Evolutionary conservation across 2,113 vertebrate genomes (phyloP), one percentile per base, ranked within the genome.

Genomic region (Corydoras maculifer): DNA sequence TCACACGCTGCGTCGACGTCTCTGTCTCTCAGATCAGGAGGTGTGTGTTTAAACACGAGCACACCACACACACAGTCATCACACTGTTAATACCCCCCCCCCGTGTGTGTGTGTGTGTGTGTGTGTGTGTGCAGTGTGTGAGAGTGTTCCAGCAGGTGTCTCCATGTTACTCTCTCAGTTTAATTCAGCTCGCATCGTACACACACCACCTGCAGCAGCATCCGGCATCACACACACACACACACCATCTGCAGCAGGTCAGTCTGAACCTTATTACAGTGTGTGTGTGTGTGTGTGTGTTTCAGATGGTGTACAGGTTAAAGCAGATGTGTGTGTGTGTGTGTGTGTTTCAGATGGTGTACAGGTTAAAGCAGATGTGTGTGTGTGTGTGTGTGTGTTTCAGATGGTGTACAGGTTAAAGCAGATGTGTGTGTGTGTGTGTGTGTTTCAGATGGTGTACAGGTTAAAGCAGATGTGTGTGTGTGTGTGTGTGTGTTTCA

Each of bases 21-120:
- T 31, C 62, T 90, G 84, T 65, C 62, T 66, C 73, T 90, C 90
- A 58, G 91, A 96, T 85, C 90, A 89, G 82, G 88, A 94, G 89
- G 94, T 96, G 77, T 89, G 62, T 53, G 3, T 3, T 12, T 3
- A 25, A 10, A 18, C 14, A 8, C 14, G 10, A 58, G 3, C n/a
- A 11, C 29, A 6, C 58, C 58, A 62, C 48, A 68, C 72, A 74
- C 65, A 68, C 5, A 29, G 25, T 51, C 14, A 55, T 2, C 3
- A 31, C 8, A 12, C 31, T 62, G 7, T 61, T 4, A 6, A 61
- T 9, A 35, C 31, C 9, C 51, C 13, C 51, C 9, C 9, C 51
- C 51, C 11, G 9, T 3, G 9, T 13, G 51, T 62, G 31, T 60
- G 9, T 60, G 13, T 60, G 25, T 51, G 18, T 63, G 4, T 76